phyloP scores from a whole-genome alignment of 2,888 invertebrate species.

The Hyposoter didymator region DNA sequence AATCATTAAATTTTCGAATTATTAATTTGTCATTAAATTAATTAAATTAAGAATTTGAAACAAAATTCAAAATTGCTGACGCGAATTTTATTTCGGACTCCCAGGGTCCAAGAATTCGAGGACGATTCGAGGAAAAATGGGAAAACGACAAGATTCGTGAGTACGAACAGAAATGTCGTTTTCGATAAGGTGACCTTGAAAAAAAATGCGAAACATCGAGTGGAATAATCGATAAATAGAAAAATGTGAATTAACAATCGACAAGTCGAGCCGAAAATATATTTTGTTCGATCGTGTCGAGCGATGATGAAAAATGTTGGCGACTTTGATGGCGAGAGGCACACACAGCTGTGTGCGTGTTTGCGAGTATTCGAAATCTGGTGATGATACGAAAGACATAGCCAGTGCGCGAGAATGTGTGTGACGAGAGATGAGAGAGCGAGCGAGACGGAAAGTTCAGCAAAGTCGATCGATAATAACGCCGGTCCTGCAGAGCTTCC shows the following conservation, averaged over 20 bases:
- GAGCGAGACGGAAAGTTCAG: conserved; percentile 44
- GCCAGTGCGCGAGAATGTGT: background rate
- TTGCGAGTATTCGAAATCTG: conserved; percentile 35
- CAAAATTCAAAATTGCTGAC: conserved; percentile 20
- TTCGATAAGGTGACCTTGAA: background rate
- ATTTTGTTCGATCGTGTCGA: conserved; percentile 14
- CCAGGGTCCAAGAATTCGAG: background rate
- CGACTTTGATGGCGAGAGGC: background rate
- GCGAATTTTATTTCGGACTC: conserved; percentile 18
- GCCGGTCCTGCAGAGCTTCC: conserved; percentile 50
- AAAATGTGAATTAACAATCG: background rate
- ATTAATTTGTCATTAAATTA: background rate
- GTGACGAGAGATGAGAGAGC: conserved; percentile 33
- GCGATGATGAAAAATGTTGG: background rate
- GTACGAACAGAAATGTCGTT: background rate
- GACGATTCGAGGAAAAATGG: background rate
- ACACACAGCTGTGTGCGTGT: conserved; percentile 39
- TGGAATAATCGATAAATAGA: background rate
- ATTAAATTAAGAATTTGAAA: too few relatives aligned
- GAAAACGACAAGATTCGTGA: background rate
- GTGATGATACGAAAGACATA: conserved; percentile 27
- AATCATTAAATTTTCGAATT: background rate
- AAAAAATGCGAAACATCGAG: background rate
- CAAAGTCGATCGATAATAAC: conserved; percentile 61
- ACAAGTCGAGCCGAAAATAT: background rate